Percentiles rank a stretch among this genome's conserved stretches.
These are phyloP conservation scores for Zaprionus africanus DNA, from an alignment of 1,140 invertebrate species.

Conservation along the genomic window DNA sequence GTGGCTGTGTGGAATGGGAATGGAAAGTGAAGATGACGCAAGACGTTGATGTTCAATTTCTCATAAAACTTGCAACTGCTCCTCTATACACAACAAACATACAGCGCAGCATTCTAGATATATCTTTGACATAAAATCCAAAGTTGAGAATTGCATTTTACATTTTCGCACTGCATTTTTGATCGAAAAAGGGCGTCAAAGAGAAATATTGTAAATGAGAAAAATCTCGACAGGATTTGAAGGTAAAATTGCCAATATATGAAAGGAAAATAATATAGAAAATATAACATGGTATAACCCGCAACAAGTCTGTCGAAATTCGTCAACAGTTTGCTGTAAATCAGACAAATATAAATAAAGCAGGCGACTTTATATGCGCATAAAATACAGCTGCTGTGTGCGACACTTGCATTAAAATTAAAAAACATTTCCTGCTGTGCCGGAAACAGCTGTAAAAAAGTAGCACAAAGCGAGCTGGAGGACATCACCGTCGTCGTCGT, in stretches of 20 bases:
- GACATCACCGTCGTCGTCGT: conserved; percentile 31
- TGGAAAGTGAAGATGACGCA: conserved; percentile 34
- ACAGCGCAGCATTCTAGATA: conserved; percentile 8
- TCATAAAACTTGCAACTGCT: conserved; percentile 71
- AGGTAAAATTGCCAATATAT: not conserved
- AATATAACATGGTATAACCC: not conserved
- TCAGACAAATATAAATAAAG: conserved; percentile 19
- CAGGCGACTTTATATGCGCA: conserved; percentile 14
- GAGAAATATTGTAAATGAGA: conserved; percentile 6
- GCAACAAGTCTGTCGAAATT: conserved; percentile 6
- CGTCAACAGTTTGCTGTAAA: conserved; percentile 6
- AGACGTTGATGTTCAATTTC: conserved; percentile 74
- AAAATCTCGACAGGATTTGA: not conserved
- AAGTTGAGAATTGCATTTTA: conserved; percentile 76
- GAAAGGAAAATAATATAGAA: not conserved
- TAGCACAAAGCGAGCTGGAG: conserved; percentile 43
- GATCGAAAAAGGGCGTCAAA: conserved; percentile 24
- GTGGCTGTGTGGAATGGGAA: not conserved
- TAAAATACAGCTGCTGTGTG: conserved; percentile 23
- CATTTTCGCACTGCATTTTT: conserved; percentile 63
- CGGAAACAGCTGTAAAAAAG: conserved; percentile 73
- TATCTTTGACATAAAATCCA: conserved; percentile 74
- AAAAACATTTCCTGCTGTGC: conserved; percentile 69
- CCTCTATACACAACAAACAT: conserved; percentile 9
- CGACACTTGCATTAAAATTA: conserved; percentile 73